These are phyloP conservation scores for Parascotia fuliginaria DNA, from an alignment of 2,888 invertebrate species.

Conservation along the genomic window DNA sequence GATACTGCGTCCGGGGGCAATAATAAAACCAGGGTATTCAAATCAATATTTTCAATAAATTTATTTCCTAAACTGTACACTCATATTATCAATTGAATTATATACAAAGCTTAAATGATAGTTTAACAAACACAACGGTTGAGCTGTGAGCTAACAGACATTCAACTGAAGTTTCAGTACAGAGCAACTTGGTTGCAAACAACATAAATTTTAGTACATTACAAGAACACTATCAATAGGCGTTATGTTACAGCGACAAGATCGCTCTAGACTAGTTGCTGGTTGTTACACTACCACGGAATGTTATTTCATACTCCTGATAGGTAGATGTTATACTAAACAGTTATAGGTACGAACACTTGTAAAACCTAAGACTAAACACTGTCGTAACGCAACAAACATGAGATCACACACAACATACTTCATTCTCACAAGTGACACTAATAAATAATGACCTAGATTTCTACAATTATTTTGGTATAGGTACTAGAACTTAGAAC, in stretches of 20 bases:
- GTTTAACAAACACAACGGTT: constrained; percentile 51
- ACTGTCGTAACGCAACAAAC: constrained; percentile 62
- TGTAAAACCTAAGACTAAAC: constrained; percentile 58
- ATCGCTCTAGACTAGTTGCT: constrained; percentile 79
- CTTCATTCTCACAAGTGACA: constrained; percentile 67
- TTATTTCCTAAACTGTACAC: constrained; percentile 49
- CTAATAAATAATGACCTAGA: constrained; percentile 83
- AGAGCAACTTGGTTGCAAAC: constrained; percentile 71
- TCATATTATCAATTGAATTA: constrained; percentile 57
- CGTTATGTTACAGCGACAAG: constrained; percentile 60
- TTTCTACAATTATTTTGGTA: constrained; percentile 79
- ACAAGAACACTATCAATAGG: constrained; percentile 51
- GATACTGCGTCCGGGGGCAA: background rate
- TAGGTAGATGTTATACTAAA: constrained; percentile 64
- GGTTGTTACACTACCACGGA: constrained; percentile 74
- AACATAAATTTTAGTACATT: constrained; percentile 53
- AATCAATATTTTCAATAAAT: constrained; percentile 48
- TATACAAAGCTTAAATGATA: constrained; percentile 65
- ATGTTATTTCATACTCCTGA: constrained; percentile 67
- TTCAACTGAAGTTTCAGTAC: constrained; percentile 55
- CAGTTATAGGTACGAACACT: constrained; percentile 71
- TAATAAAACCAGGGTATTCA: constrained; percentile 31
- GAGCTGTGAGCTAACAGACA: constrained; percentile 52
- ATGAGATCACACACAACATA: constrained; percentile 81
- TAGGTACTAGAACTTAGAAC: constrained; percentile 76